phyloP scores from a whole-genome alignment of 2,888 invertebrate species.

The Mesochorus sp. region DNA sequence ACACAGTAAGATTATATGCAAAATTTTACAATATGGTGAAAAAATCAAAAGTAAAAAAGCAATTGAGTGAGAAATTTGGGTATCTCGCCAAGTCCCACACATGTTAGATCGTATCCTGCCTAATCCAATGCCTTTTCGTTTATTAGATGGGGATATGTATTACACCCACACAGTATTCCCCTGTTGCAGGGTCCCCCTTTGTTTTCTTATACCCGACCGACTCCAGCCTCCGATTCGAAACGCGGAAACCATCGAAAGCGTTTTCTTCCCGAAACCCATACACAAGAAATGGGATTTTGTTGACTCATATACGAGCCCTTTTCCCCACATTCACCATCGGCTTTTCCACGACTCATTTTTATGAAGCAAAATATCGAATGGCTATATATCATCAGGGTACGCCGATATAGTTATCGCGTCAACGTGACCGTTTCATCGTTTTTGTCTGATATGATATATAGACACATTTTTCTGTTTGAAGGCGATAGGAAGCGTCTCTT shows the following conservation, averaged over 20 bases:
- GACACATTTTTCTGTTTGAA: neutral
- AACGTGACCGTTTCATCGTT: slow-evolving; percentile 37
- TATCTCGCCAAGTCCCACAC: too few relatives aligned
- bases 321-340: slow-evolving; percentile 20
- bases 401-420: slow-evolving; percentile 38
- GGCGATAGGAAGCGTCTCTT: slow-evolving; percentile 11
- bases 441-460: slow-evolving; percentile 9
- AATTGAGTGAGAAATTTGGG: too few relatives aligned
- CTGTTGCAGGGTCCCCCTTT: neutral
- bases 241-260: slow-evolving; percentile 36
- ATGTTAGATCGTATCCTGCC: too few relatives aligned
- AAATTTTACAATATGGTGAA: too few relatives aligned
- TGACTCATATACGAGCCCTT: slow-evolving; percentile 32
- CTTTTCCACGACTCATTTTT: slow-evolving; percentile 40
- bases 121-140: too few relatives aligned
- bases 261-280: slow-evolving; percentile 21
- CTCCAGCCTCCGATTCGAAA: neutral
- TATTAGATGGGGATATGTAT: neutral
- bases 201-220: slow-evolving; percentile 19
- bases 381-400: slow-evolving; percentile 23
- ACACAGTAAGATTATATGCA: too few relatives aligned
- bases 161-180: neutral
- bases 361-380: slow-evolving; percentile 52
- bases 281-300: slow-evolving; percentile 16
- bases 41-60: too few relatives aligned